phyloP scores from a whole-genome alignment of 1,140 invertebrate genomes.

The Drosophila arizonae region DNA sequence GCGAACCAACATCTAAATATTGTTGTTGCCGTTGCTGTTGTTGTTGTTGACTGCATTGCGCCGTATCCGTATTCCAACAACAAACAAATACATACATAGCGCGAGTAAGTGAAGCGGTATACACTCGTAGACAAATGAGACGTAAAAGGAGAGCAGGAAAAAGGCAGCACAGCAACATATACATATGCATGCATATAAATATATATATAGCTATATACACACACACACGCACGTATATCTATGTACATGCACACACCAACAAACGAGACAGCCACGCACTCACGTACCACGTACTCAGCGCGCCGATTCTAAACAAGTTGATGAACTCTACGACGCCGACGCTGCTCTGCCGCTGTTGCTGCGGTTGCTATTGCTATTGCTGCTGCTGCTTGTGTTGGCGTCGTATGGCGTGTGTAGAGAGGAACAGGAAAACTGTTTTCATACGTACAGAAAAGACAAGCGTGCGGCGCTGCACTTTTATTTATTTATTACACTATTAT shows the following conservation, averaged over 20 bases:
- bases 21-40: slow-evolving; percentile 48
- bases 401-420: slow-evolving; percentile 26
- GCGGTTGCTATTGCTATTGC: slow-evolving; percentile 9
- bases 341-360: slow-evolving; percentile 19
- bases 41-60: slow-evolving; percentile 39
- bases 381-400: slow-evolving; percentile 40
- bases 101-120: slow-evolving; percentile 62
- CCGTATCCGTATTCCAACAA: slow-evolving; percentile 53
- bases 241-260: slow-evolving; percentile 15
- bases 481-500: slow-evolving; percentile 65
- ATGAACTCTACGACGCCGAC: slow-evolving; percentile 73
- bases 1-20: slow-evolving; percentile 30
- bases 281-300: slow-evolving; percentile 68
- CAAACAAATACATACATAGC: slow-evolving; percentile 52
- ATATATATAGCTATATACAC: slow-evolving; percentile 14
- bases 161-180: slow-evolving; percentile 42
- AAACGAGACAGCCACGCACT: slow-evolving; percentile 63
- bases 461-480: slow-evolving; percentile 55
- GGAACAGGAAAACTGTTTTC: slow-evolving; percentile 45
- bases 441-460: slow-evolving; percentile 35
- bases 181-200: neutral
- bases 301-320: slow-evolving; percentile 77
- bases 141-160: slow-evolving; percentile 64
- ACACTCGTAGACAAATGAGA: slow-evolving; percentile 56
- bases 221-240: slow-evolving; percentile 8